Conservation (phyloP, 1,140 invertebrate genomes). For the Archegozetes longisetosus region DNA sequence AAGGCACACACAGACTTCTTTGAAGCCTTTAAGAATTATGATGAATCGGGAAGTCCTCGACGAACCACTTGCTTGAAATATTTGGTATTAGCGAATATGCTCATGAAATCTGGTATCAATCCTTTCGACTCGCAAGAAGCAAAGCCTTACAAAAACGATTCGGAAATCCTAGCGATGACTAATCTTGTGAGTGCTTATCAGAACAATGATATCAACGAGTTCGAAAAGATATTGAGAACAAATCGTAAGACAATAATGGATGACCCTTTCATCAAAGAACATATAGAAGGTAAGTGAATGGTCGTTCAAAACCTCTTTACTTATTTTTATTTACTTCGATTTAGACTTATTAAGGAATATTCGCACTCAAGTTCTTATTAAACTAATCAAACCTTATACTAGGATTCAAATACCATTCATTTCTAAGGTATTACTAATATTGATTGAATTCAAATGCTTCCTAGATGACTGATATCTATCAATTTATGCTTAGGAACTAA, state of each 20-base stretch:
- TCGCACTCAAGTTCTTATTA: slow-evolving; percentile 91
- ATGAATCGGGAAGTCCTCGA: slow-evolving; percentile 94
- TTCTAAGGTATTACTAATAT: slow-evolving; percentile 44
- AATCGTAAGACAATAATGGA: slow-evolving; percentile 92
- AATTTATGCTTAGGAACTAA: slow-evolving; percentile 50
- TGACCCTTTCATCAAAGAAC: slow-evolving; percentile 96
- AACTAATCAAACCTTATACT: slow-evolving; percentile 94
- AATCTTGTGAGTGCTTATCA: slow-evolving; percentile 95
- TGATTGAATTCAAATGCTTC: slow-evolving; percentile 1
- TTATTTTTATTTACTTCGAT: slow-evolving; percentile 23
- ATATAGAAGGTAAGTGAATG: slow-evolving; percentile 61
- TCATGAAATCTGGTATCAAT: slow-evolving; percentile 77
- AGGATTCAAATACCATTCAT: slow-evolving; percentile 96
- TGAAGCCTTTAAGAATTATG: slow-evolving; percentile 99
- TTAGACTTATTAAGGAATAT: slow-evolving; percentile 87
- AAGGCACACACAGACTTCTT: slow-evolving; percentile 99
- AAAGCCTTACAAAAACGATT: slow-evolving; percentile 98
- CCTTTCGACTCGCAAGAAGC: slow-evolving; percentile 99
- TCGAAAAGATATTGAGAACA: slow-evolving; percentile 87
- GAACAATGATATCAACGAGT: slow-evolving; percentile 97
- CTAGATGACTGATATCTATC: neutral
- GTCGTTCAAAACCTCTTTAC: neutral
- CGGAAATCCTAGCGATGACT: slow-evolving; percentile 98
- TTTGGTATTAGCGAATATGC: slow-evolving; percentile 94
- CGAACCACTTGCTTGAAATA: slow-evolving; percentile 97